phyloP scores from a whole-genome alignment of 2,888 invertebrate genomes.

The Euphydryas editha region DNA sequence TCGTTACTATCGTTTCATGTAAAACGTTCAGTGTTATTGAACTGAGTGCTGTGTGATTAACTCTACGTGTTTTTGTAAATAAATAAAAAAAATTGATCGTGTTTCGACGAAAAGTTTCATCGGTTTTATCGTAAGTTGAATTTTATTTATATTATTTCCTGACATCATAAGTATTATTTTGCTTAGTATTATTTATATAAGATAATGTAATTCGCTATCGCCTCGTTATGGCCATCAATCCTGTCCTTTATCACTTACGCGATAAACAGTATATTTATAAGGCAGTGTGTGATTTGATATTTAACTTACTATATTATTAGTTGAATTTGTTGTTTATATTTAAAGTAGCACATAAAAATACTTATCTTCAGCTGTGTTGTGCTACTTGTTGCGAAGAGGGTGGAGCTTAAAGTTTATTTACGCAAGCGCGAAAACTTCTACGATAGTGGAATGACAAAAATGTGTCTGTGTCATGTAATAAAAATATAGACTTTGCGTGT shows the following conservation, averaged over 20 bases:
- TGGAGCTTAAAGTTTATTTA: slow-evolving; percentile 56
- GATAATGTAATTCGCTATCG: slow-evolving; percentile 20
- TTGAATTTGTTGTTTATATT: not conserved
- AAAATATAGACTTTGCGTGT: slow-evolving; percentile 42
- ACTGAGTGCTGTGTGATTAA: slow-evolving; percentile 67
- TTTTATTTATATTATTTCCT: not conserved
- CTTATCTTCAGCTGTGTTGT: not conserved
- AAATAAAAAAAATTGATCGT: slow-evolving; percentile 13
- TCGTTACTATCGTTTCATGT: slow-evolving; percentile 52
- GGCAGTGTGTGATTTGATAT: slow-evolving; percentile 16
- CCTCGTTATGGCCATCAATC: slow-evolving; percentile 28
- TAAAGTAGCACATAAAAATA: not conserved
- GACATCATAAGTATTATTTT: slow-evolving; percentile 21
- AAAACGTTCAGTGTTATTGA: slow-evolving; percentile 58
- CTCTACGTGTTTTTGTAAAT: slow-evolving; percentile 54
- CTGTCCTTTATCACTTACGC: slow-evolving; percentile 30
- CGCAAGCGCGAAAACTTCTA: slow-evolving; percentile 61
- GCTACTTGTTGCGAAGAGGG: slow-evolving; percentile 68
- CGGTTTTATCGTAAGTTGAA: slow-evolving; percentile 20
- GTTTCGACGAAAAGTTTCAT: slow-evolving; percentile 21
- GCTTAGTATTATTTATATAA: slow-evolving; percentile 9
- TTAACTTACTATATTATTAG: slow-evolving; percentile 1
- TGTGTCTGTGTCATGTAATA: slow-evolving; percentile 33
- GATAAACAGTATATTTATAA: slow-evolving; percentile 35
- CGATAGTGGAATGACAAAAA: slow-evolving; percentile 3